Evolutionary conservation across 2,113 vertebrate species (phyloP).

Genomic region (Eonycteris spelaea): DNA sequence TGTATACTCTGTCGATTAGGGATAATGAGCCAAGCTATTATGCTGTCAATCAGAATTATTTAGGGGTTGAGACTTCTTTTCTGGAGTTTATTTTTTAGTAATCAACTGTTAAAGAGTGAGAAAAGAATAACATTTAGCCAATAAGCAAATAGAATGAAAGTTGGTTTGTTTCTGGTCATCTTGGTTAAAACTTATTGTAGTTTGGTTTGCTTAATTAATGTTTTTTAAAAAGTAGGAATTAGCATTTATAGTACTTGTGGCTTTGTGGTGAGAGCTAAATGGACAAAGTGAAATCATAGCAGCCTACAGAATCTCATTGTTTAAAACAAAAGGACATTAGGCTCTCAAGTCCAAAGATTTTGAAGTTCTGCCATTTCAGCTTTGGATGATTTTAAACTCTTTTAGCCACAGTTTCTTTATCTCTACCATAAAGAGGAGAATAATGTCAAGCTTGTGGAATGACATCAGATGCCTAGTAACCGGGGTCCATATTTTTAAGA

Average conservation of each 20-base stretch:
- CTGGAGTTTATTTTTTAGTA: conserved; percentile 39
- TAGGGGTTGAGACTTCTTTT: conserved; percentile 31
- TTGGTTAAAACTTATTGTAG: neutral
- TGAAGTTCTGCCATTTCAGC: neutral
- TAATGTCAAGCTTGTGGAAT: neutral
- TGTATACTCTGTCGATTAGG: conserved; percentile 63
- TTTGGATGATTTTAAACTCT: neutral
- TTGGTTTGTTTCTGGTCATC: neutral
- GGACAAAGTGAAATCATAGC: neutral
- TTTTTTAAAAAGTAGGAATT: conserved; percentile 18
- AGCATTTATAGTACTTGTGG: neutral
- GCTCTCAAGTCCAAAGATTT: neutral
- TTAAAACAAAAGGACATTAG: neutral
- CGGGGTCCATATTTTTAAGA: neutral
- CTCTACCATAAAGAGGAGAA: neutral
- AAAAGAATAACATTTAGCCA: neutral
- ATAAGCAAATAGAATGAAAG: neutral
- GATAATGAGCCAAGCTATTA: conserved; percentile 60
- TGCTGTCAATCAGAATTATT: conserved; percentile 56
- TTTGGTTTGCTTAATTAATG: conserved; percentile 5
- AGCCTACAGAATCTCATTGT: neutral
- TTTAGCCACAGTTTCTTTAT: neutral
- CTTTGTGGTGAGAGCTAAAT: conserved; percentile 24
- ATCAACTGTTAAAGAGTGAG: conserved; percentile 29
- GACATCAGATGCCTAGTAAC: neutral